Base-by-base conservation (phyloP, 2,113 vertebrate species). In the Nothoprocta perdicaria region DNA sequence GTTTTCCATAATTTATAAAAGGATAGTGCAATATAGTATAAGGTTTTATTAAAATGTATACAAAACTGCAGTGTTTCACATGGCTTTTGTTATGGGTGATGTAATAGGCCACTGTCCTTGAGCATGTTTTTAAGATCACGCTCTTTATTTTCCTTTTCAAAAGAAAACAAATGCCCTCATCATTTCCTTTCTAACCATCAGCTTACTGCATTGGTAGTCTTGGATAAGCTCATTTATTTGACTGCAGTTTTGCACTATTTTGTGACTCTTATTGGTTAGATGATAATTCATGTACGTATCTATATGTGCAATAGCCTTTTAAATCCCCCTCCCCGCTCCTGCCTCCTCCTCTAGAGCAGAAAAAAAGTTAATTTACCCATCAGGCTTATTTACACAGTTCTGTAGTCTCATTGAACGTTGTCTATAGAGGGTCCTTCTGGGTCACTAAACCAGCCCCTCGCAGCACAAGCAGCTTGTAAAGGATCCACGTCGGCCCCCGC, bases 341-440 rank as follows among this genome's bases (percentile, higher is more conserved):
- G 10, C 41, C 61, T 52, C 74, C 55, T 90, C 63, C 48, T n/a
- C 33, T 14, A 57, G 46, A 21, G 38, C 16, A 26, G 0, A 65
- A 88, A 68, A 12, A 12, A 3, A 81, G 69, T 68, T 84, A 43
- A 75, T 91, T n/a, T 75, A 4, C 65, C 38, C 14, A 4, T 67
- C 14, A 31, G 43, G 48, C 84, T 89, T 89, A 71, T 94, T 95
- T 93, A 73, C 89, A 71, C 89, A 74, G 33, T 73, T 80, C 53
- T 31, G 90, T 55, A 9, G 82, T 92, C 55, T 80, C 55, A 85
- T 23, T 94, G 91, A 88, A 89, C 67, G 10, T 2, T 19, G 50
- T 78, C 76, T 83, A 7, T 41, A 83, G 92, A 50, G 77, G 93
- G 89, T 89, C 88, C 57, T 92, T 88, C 80, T 53, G 92, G 95